Conservation (phyloP, 2,888 invertebrate genomes). For the Lycophotia porphyrea region DNA sequence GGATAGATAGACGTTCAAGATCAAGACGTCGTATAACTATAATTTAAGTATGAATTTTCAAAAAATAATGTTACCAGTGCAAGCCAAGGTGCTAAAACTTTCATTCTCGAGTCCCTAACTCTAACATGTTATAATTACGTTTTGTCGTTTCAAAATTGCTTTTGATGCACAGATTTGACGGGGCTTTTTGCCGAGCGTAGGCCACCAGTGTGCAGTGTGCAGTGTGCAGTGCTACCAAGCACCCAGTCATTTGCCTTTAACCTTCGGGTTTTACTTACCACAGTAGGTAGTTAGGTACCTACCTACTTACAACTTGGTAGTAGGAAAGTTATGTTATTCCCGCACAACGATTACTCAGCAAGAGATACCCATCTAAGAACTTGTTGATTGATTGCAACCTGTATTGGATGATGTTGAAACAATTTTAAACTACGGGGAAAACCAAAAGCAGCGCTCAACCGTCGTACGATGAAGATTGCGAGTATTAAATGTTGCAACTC, state of each 20-base stretch:
- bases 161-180: background rate
- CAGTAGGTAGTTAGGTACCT: background rate
- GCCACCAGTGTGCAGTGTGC: too few relatives aligned
- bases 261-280: slow-evolving; percentile 38
- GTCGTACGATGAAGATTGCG: background rate
- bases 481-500: too few relatives aligned
- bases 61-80: background rate
- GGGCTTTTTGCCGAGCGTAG: slow-evolving; percentile 7
- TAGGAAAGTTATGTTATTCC: slow-evolving; percentile 18
- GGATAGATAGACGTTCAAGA: background rate
- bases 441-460: background rate
- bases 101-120: background rate
- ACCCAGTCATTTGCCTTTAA: background rate
- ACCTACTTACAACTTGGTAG: background rate
- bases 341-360: background rate
- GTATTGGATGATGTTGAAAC: slow-evolving; percentile 9
- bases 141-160: background rate
- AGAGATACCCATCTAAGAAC: slow-evolving; percentile 1
- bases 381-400: background rate
- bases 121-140: background rate
- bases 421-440: background rate
- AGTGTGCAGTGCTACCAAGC: background rate
- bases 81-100: background rate
- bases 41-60: background rate
- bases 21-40: background rate